Evolutionary conservation across 2,113 vertebrate genomes (phyloP).

Genomic region (Oxygymnocypris stewartii): DNA sequence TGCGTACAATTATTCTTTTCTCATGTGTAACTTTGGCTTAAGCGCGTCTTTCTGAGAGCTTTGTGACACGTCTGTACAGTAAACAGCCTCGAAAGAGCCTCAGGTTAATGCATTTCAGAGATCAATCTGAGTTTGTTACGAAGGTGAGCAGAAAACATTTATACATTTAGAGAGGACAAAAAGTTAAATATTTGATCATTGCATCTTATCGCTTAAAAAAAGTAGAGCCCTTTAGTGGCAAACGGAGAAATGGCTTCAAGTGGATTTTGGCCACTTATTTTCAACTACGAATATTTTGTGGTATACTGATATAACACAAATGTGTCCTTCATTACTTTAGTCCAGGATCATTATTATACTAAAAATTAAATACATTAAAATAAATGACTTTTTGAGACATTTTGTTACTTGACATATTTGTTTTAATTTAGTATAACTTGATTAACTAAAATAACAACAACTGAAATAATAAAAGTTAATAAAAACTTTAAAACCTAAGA

Average conservation of each 20-base stretch:
- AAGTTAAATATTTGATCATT: not conserved
- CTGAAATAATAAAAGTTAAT: too few relatives aligned
- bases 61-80: not conserved
- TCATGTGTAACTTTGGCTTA: constrained; percentile 25
- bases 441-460: too few relatives aligned
- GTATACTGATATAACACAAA: not conserved
- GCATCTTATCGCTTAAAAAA: not conserved
- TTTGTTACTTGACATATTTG: too few relatives aligned
- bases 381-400: too few relatives aligned
- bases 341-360: too few relatives aligned
- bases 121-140: not conserved
- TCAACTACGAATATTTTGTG: not conserved
- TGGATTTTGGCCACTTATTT: not conserved
- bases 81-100: not conserved
- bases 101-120: not conserved
- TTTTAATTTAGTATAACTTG: too few relatives aligned
- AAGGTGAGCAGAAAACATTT: not conserved
- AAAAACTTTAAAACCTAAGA: too few relatives aligned
- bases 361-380: too few relatives aligned
- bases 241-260: not conserved
- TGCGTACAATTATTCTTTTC: constrained; percentile 24
- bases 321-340: not conserved
- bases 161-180: not conserved
- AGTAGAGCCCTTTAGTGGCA: constrained; percentile 3
- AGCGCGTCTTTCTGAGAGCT: not conserved